Evolutionary conservation across 1,140 invertebrate genomes (phyloP), one percentile per base, ranked within the genome.

Genomic region (Zaprionus africanus): DNA sequence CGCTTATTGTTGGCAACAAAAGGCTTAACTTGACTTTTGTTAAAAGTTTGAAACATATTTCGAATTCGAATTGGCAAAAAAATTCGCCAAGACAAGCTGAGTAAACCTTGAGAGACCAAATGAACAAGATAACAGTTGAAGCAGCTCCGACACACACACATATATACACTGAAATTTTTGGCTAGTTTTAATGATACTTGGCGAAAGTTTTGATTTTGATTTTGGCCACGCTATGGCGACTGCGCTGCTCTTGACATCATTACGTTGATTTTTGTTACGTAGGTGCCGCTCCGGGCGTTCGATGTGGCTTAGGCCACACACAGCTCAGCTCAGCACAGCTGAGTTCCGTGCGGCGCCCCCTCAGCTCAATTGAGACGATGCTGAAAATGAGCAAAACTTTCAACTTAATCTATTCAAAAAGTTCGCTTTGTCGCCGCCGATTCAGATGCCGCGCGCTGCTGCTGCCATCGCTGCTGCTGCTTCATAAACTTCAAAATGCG

Each of bases 381-480:
- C 85, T 90, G 85, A 85, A 90, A 90, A 90, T 90, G 86, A 90
- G 85, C 76, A 90, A 90, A 90, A 90, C 86, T 90, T 90, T 85
- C 68, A 82, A 85, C 85, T 90, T 90, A 90, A 90, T 90, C 85
- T 90, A 90, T 90, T 90, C 85, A 90, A 79, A 90, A 90, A 90
- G 79, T 88, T 90, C 81, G 63, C 69, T 81, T 77, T 76, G 77
- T 71, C 62, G 60, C 46, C 51, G 57, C 54, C 38, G 31, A 22
- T 31, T 59, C 54, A 15, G 46, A 19, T 31, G 63, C 54, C 9
- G 43, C 51, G 41, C 49, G 38, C 46, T 19, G 57, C 82, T 70
- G 75, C 82, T 70, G 75, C 84, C 15, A 15, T n/a, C 9, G 41
- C 41, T 38, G 36, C 41, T 22, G 58, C 82, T 68, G 75, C 85